Base-by-base conservation (phyloP, 2,113 vertebrate species). In the Perognathus longimembris region DNA sequence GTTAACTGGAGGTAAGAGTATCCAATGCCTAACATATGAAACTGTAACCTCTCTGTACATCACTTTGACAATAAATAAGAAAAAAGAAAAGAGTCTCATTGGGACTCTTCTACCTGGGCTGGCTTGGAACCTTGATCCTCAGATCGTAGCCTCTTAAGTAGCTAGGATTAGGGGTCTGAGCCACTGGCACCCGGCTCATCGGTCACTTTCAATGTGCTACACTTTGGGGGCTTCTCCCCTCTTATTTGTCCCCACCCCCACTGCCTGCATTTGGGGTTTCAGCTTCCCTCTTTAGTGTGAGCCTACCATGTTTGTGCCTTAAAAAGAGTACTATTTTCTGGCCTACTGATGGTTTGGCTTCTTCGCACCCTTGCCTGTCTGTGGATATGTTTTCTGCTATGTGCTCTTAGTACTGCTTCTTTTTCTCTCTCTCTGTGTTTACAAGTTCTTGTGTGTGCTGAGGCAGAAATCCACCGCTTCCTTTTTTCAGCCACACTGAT, bases 381-480 rank as follows among this genome's bases (percentile, higher is more conserved):
- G 10, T 20, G 76, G 50, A 28, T 67, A 24, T 28, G 5, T 42
- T 59, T 38, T 79, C 38, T 32, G 28, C 26, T 1, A 4, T 10
- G 1, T 22, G 57, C 8, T 54, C 70, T 64, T 69, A 12, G 10
- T 34, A 24, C n/a, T 50, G 15, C 8, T 45, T 90, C 78, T 83
- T 78, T 85, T 24, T 77, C 12, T 45, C 45, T 45, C 45, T 63
- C 82, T 90, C 20, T 67, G 30, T n/a, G 12, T 64, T 40, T n/a
- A 28, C 57, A 70, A 54, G 76, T 20, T 26, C 22, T 86, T 18
- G 30, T 21, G 4, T 12, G 7, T 1, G 71, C 70, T 34, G 59
- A 63, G 88, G 91, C 36, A 32, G 84, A 91, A 89, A 88, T 78
- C 89, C 50, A 38, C 80, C 76, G 80, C 93, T 96, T 95, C 96